These are phyloP conservation scores for Arvicanthis niloticus DNA, from an alignment of 2,113 vertebrate genomes.

Conservation along the genomic window DNA sequence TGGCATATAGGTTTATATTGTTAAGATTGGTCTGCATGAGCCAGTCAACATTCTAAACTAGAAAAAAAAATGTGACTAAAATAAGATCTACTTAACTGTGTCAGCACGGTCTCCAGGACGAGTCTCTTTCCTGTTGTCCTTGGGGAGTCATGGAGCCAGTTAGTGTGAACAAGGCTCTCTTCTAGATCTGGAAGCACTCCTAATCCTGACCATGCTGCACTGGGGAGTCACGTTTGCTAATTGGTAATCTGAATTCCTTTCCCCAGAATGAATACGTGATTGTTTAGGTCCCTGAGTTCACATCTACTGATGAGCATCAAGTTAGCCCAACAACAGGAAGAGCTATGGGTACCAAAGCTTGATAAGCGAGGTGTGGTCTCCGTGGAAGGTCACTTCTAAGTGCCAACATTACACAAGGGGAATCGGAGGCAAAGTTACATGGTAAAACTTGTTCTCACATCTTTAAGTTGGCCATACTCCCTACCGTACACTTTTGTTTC, in stretches of 20 bases:
- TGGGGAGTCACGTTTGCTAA: background rate
- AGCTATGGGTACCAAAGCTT: background rate
- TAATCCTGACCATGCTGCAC: background rate
- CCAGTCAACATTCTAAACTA: slow-evolving; percentile 29
- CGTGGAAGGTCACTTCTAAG: background rate
- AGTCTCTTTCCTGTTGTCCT: background rate
- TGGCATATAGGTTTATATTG: background rate
- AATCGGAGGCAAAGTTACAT: background rate
- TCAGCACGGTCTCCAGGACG: background rate
- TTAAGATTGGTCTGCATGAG: slow-evolving; percentile 31
- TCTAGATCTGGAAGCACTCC: background rate
- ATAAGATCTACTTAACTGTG: slow-evolving; percentile 30
- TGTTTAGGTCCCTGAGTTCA: slow-evolving; percentile 37
- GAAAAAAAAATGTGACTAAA: background rate
- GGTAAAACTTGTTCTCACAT: background rate
- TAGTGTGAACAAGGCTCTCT: background rate
- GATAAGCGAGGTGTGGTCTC: background rate
- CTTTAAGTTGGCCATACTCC: background rate
- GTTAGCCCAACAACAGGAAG: background rate
- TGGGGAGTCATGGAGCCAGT: background rate
- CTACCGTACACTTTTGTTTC: background rate
- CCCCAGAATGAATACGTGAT: background rate
- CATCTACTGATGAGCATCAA: background rate
- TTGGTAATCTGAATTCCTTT: slow-evolving; percentile 34
- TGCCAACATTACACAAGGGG: background rate